Evolutionary conservation across 92 coral and sea anemone species (phyloP), one percentile per base, ranked within the genome.

Genomic region (Porites rus): DNA sequence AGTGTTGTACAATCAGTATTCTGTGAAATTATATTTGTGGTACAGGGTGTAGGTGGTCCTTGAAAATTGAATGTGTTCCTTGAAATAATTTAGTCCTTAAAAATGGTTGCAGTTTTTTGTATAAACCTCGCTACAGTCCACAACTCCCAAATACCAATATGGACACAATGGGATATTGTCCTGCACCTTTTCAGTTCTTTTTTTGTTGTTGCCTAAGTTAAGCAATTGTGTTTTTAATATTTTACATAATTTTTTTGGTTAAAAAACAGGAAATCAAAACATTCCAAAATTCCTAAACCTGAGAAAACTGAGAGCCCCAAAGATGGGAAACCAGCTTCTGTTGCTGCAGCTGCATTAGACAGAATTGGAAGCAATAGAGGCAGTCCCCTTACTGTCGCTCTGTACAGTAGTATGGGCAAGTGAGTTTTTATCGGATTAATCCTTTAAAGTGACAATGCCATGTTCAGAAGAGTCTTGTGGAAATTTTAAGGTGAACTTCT

Each of bases 321-420:
- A 43, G 86, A 81, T 70, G 86, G 86, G 17, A 82, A 82, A 50
- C 78, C 87, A 19, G 46, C 69, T 10, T 52, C 93, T 61, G 80
- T 86, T 31, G 88, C 85, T 11, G 77, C 87, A 1, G 84, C 87
- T 0, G 90, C 93, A 18, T 51, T 85, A 66, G 93, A 90, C 60
- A 90, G 93, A 72, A 76, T 81, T 78, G 88, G 87, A 8, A 78
- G 87, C 63, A 59, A 77, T 13, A 58, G 90, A 17, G 75, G 72
- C 51, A 90, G 93, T 38, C 93, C 93, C 17, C 78, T 90, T 7
- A 85, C 78, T n/a, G 9, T 72, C 18, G 79, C 72, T 13, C 51
- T 83, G 4, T 83, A 83, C 54, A 73, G 65, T 10, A 83, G 87
- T 73, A 83, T 83, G 80, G 7, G 63, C 63, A 83, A 74, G 87